These are phyloP conservation scores for Xyrichtys novacula DNA, from an alignment of 2,797 vertebrate species.

Conservation along the genomic window DNA sequence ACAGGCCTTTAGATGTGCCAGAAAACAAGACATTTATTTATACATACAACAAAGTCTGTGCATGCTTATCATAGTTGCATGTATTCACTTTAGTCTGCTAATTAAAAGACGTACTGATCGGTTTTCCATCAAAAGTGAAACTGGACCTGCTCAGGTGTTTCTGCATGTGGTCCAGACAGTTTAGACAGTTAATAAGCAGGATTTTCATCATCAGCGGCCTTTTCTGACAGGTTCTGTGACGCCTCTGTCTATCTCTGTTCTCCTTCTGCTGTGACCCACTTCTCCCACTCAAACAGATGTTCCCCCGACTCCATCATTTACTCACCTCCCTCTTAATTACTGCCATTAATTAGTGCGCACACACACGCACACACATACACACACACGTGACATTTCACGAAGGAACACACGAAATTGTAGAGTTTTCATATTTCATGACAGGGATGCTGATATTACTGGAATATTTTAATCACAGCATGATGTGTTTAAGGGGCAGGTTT, in stretches of 20 bases:
- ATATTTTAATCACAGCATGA: constrained; percentile 6
- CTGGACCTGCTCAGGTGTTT: background rate
- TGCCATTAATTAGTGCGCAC: constrained; percentile 74
- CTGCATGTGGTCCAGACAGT: background rate
- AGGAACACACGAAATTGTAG: background rate
- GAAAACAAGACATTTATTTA: background rate
- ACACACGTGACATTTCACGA: background rate
- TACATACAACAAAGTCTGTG: background rate
- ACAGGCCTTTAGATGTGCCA: background rate
- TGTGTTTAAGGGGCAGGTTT: constrained; percentile 15
- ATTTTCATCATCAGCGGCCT: constrained; percentile 12
- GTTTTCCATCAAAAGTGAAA: background rate
- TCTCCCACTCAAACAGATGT: constrained; percentile 76
- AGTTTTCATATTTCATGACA: constrained; percentile 7
- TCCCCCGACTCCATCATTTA: constrained; percentile 73
- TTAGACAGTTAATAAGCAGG: constrained; percentile 8
- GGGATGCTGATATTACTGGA: background rate
- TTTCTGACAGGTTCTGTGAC: constrained; percentile 8
- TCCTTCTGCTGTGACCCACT: constrained; percentile 56
- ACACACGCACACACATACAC: constrained; percentile 13
- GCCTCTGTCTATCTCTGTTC: constrained; percentile 16
- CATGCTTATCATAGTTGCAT: background rate
- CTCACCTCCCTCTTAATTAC: constrained; percentile 79
- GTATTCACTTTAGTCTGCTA: background rate
- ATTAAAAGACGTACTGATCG: background rate